Conservation (phyloP, 2,797 vertebrate genomes). For the Calcarius lapponicus region DNA sequence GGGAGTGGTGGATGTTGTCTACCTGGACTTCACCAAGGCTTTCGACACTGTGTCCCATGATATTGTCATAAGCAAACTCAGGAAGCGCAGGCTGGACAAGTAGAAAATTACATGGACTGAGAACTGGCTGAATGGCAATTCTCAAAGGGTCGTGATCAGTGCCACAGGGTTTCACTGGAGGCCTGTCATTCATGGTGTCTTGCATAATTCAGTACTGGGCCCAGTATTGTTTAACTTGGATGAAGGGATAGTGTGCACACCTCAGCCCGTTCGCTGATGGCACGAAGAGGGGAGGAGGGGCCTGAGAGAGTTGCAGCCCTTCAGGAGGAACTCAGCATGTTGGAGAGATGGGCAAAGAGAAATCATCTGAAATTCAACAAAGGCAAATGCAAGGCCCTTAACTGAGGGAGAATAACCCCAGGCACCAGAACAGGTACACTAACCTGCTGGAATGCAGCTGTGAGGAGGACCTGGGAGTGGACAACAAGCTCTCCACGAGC, state of each 20-base stretch:
- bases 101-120: background rate
- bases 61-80: background rate
- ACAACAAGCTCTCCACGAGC: background rate
- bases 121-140: background rate
- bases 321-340: background rate
- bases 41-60: background rate
- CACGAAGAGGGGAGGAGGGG: background rate
- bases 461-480: background rate
- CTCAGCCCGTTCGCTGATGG: fast-evolving
- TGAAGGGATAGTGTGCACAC: too few species aligned
- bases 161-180: background rate
- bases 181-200: background rate
- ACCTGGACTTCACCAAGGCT: background rate
- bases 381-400: background rate
- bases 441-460: background rate
- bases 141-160: fast-evolving
- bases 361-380: background rate
- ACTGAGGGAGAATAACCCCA: background rate
- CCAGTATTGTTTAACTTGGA: background rate
- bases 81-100: background rate
- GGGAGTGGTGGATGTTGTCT: background rate
- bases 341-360: background rate
- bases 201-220: background rate
- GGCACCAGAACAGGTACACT: background rate
- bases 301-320: too few species aligned